These are phyloP conservation scores for Pteropus rufus DNA, from an alignment of 2,797 vertebrate species.

Conservation along the genomic window DNA sequence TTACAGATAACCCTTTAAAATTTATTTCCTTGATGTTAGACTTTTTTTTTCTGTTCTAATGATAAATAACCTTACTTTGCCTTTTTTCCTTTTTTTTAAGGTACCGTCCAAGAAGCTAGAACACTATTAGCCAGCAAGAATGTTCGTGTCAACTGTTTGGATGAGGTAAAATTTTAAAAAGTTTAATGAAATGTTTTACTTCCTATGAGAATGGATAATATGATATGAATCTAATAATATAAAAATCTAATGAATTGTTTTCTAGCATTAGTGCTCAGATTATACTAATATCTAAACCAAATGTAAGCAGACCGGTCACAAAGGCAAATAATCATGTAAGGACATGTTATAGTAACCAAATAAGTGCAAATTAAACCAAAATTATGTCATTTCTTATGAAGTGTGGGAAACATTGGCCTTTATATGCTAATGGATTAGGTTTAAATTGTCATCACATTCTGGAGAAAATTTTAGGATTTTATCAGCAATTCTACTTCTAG, in stretches of 20 bases:
- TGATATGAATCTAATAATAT: background rate
- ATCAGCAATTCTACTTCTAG: background rate
- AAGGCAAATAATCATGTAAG: background rate
- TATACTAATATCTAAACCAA: background rate
- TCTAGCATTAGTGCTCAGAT: conserved; percentile 11
- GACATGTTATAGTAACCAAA: background rate
- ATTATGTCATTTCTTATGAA: background rate
- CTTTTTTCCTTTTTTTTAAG: conserved; percentile 77
- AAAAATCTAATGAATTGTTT: background rate
- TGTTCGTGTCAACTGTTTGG: conserved; percentile 96
- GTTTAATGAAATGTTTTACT: background rate
- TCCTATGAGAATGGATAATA: background rate
- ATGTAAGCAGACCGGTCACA: background rate
- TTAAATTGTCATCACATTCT: background rate
- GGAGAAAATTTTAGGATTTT: background rate
- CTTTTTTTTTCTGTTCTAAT: background rate
- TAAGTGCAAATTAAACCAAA: background rate
- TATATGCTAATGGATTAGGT: conserved; percentile 10
- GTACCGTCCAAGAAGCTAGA: conserved; percentile 93
- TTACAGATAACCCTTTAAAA: background rate
- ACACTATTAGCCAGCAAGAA: conserved; percentile 94
- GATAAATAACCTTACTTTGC: conserved; percentile 2
- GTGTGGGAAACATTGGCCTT: background rate
- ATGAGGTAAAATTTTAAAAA: conserved; percentile 89
- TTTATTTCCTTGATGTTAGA: background rate